Conservation (phyloP, 2,797 vertebrate genomes). For the Karalla daura region DNA sequence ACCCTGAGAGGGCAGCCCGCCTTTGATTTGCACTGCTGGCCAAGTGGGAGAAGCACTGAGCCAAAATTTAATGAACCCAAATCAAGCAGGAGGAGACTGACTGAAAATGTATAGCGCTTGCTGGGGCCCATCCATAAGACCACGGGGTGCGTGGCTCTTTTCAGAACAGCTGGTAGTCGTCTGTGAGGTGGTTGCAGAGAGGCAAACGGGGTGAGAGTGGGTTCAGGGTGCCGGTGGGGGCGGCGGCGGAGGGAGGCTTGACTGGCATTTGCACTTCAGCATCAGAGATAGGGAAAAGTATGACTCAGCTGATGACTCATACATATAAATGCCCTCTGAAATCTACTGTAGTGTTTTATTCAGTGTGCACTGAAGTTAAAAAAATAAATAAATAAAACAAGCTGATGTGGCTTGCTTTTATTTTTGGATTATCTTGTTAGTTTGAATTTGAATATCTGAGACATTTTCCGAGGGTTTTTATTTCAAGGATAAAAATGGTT, state of each 20-base stretch:
- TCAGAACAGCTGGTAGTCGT: too few species aligned
- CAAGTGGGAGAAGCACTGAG: constrained; percentile 21
- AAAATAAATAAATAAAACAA: too few species aligned
- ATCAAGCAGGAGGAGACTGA: constrained; percentile 53
- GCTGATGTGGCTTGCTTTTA: constrained; percentile 35
- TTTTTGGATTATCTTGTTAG: constrained; percentile 24
- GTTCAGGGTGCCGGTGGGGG: constrained; percentile 9
- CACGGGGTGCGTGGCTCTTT: constrained; percentile 15
- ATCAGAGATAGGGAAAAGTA: constrained; percentile 49
- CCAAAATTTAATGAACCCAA: constrained; percentile 64
- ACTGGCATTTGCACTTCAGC: constrained; percentile 33
- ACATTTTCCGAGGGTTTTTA: constrained; percentile 6
- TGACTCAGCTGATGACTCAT: constrained; percentile 73
- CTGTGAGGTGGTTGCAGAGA: too few species aligned
- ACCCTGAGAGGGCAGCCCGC: constrained; percentile 26
- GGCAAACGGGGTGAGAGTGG: not conserved
- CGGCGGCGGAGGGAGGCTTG: constrained; percentile 5
- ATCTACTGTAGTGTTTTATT: constrained; percentile 59
- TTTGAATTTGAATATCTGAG: not conserved
- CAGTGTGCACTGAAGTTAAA: constrained; percentile 44
- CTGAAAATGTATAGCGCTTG: constrained; percentile 48
- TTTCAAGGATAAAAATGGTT: constrained; percentile 8
- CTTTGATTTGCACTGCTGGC: constrained; percentile 61
- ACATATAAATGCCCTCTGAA: constrained; percentile 51
- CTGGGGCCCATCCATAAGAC: constrained; percentile 33